Evolutionary conservation across 2,888 invertebrate genomes (phyloP).

Genomic region (Trisateles emortualis): DNA sequence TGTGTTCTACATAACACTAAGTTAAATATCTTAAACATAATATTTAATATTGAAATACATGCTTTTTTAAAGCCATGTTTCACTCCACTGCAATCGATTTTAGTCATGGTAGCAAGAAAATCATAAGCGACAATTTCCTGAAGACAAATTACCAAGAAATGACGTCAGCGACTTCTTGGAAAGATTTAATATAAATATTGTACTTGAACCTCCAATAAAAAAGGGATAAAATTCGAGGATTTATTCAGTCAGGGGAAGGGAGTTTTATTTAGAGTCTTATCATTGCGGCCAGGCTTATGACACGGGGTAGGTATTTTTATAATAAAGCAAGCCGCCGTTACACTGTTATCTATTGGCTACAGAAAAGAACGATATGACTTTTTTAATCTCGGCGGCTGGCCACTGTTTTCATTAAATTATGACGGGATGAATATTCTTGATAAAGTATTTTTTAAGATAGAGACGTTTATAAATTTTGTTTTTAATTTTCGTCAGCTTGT

Average conservation of each 20-base stretch:
- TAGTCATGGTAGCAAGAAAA: background rate
- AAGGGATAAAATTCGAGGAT: constrained; percentile 42
- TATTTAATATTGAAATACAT: background rate
- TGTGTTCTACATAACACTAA: too few species aligned
- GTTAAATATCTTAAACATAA: too few species aligned
- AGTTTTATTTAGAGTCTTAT: constrained; percentile 52
- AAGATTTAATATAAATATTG: constrained; percentile 41
- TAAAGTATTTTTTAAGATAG: constrained; percentile 14
- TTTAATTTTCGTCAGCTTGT: constrained; percentile 2
- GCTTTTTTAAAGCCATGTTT: background rate
- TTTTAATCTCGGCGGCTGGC: constrained; percentile 37
- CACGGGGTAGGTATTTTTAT: constrained; percentile 37
- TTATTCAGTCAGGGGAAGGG: constrained; percentile 28
- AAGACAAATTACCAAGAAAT: constrained; percentile 8
- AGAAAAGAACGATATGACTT: constrained; percentile 41
- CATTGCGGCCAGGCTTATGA: constrained; percentile 46
- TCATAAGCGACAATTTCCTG: background rate
- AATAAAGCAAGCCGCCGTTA: constrained; percentile 29
- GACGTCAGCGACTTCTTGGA: constrained; percentile 12
- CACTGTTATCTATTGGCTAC: constrained; percentile 38
- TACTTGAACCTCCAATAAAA: constrained; percentile 43
- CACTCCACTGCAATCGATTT: constrained; percentile 3
- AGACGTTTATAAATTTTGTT: constrained; percentile 1
- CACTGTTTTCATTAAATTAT: constrained; percentile 46
- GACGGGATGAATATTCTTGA: constrained; percentile 22